Conservation (phyloP, 2,113 vertebrate genomes). For the Poicephalus gulielmi region DNA sequence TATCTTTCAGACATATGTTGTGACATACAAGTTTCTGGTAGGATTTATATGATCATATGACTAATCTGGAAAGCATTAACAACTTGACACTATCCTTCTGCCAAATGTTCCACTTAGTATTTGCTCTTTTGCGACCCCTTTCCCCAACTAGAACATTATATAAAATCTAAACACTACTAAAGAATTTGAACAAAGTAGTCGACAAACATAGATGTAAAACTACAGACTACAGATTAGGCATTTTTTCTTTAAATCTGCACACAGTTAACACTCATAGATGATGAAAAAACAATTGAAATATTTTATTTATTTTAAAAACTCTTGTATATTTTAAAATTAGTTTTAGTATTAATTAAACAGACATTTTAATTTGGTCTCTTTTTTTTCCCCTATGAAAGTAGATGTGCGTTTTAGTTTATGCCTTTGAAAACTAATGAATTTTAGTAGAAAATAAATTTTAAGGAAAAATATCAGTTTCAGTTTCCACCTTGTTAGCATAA, state of each 20-base stretch:
- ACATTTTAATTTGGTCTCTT: neutral
- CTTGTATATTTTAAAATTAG: neutral
- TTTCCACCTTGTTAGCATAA: neutral
- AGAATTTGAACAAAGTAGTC: neutral
- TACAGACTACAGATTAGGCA: neutral
- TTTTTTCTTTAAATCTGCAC: neutral
- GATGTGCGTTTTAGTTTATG: neutral
- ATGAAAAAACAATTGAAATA: neutral
- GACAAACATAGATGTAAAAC: neutral
- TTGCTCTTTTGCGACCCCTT: neutral
- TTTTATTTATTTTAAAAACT: neutral
- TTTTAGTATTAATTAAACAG: neutral
- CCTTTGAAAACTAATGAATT: neutral
- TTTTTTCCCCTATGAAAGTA: neutral
- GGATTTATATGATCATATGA: conserved; percentile 9
- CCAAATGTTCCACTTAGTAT: neutral
- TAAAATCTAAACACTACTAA: neutral
- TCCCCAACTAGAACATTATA: neutral
- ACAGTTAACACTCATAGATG: neutral
- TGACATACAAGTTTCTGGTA: neutral
- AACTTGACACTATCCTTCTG: neutral
- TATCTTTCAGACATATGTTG: neutral
- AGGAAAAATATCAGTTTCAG: neutral
- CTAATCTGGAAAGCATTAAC: conserved; percentile 22
- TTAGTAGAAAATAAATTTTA: neutral